A percentile compares a stretch with the other conserved stretches of the same genome.
Conservation (phyloP, 2,113 vertebrate species). For the Falco punctatus region DNA sequence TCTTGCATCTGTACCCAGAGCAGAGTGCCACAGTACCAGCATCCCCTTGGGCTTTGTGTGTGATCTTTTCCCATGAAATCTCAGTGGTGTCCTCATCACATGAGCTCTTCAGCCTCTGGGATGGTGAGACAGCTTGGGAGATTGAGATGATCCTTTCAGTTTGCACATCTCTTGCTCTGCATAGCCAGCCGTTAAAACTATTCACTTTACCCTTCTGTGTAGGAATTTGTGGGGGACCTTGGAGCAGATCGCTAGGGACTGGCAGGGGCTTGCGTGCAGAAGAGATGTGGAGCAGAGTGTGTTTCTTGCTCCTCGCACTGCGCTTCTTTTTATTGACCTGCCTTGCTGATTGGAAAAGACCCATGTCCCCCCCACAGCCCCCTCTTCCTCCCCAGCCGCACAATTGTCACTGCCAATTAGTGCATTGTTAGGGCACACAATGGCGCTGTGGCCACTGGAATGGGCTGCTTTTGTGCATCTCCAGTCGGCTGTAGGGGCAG, state of each 20-base stretch:
- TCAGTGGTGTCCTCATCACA: slow-evolving; percentile 24
- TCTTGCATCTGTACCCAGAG: neutral
- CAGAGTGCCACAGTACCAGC: neutral
- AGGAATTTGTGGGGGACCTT: neutral
- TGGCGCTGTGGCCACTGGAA: slow-evolving; percentile 90
- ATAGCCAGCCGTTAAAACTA: neutral
- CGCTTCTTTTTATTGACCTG: slow-evolving; percentile 69
- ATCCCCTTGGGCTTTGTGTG: neutral
- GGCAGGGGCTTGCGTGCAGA: neutral
- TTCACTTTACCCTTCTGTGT: neutral
- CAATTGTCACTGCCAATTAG: slow-evolving; percentile 97
- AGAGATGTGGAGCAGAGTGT: neutral
- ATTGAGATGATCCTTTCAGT: neutral
- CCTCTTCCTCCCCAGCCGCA: slow-evolving; percentile 48
- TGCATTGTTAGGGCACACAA: slow-evolving; percentile 90
- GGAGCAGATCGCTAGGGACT: neutral
- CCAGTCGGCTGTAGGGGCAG: slow-evolving; percentile 92
- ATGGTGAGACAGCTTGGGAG: neutral
- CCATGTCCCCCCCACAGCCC: slow-evolving; percentile 63
- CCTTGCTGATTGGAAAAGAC: slow-evolving; percentile 84
- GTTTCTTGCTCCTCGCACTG: slow-evolving; percentile 5
- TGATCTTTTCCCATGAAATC: slow-evolving; percentile 29
- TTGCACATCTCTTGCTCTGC: neutral
- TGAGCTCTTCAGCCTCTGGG: neutral
- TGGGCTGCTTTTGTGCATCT: slow-evolving; percentile 88